These are phyloP conservation scores for Cordilura impudica DNA, from an alignment of 2,888 invertebrate species.

Conservation along the genomic window DNA sequence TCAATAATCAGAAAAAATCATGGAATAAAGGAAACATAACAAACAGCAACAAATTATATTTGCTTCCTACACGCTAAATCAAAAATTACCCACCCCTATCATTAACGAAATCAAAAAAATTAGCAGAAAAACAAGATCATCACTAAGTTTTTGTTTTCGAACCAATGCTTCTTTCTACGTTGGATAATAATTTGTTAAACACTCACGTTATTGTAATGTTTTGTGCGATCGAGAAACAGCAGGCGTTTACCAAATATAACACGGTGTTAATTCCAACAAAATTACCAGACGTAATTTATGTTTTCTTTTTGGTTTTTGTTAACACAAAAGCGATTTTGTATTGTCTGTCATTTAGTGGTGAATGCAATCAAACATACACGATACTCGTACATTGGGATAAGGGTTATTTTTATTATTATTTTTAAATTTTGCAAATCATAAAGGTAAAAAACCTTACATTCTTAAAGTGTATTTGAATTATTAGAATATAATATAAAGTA, in stretches of 20 bases:
- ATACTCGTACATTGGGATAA: background rate
- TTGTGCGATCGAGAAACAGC: slow-evolving; percentile 22
- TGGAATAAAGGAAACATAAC: background rate
- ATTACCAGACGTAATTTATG: slow-evolving; percentile 36
- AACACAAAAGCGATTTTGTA: background rate
- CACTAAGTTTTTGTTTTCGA: slow-evolving; percentile 5
- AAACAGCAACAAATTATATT: background rate
- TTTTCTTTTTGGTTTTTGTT: slow-evolving; percentile 1
- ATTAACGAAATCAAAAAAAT: background rate
- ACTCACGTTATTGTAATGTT: background rate
- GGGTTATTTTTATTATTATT: background rate
- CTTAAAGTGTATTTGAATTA: too few relatives aligned
- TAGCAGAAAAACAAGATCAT: slow-evolving; percentile 5
- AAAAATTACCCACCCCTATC: slow-evolving; percentile 34
- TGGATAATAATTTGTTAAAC: background rate
- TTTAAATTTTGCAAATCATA: background rate
- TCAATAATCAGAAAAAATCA: background rate
- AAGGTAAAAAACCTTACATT: slow-evolving; percentile 11
- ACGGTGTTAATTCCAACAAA: slow-evolving; percentile 35
- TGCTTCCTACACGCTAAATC: slow-evolving; percentile 25
- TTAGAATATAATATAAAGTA: too few relatives aligned
- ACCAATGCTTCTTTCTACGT: background rate
- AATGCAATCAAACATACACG: slow-evolving; percentile 9
- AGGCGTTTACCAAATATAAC: slow-evolving; percentile 38
- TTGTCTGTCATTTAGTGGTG: slow-evolving; percentile 48